Conservation (phyloP, 2,113 vertebrate genomes). For the Leucopternis melanops region DNA sequence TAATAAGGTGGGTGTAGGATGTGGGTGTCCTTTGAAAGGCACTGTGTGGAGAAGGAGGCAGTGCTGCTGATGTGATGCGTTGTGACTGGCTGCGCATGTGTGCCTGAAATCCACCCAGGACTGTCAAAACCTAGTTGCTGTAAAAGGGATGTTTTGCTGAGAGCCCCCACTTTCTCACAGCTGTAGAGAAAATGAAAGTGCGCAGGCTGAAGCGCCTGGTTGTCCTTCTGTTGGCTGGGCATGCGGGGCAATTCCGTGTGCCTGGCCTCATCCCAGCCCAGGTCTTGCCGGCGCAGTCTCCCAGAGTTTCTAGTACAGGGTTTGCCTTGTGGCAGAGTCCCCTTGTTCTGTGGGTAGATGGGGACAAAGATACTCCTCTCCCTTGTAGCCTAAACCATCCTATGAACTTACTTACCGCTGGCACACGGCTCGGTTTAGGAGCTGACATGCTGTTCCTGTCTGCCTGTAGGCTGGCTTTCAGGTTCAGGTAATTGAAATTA, state of each 20-base stretch:
- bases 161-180: neutral
- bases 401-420: neutral
- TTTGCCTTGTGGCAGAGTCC: neutral
- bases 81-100: neutral
- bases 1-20: neutral
- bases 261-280: neutral
- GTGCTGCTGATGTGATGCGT: accelerated
- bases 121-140: neutral
- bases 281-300: neutral
- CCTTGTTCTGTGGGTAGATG: neutral
- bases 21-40: neutral
- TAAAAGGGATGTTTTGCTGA: neutral
- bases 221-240: neutral
- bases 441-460: accelerated
- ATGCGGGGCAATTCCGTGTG: neutral
- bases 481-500: neutral
- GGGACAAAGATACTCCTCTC: neutral
- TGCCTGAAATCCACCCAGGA: neutral
- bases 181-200: neutral
- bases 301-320: neutral
- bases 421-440: neutral
- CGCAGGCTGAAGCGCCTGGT: neutral
- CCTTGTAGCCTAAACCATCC: neutral
- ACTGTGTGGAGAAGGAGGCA: neutral
- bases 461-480: neutral